These are phyloP conservation scores for Pachycephus smyrnensis DNA, from an alignment of 2,888 invertebrate genomes.

Conservation along the genomic window DNA sequence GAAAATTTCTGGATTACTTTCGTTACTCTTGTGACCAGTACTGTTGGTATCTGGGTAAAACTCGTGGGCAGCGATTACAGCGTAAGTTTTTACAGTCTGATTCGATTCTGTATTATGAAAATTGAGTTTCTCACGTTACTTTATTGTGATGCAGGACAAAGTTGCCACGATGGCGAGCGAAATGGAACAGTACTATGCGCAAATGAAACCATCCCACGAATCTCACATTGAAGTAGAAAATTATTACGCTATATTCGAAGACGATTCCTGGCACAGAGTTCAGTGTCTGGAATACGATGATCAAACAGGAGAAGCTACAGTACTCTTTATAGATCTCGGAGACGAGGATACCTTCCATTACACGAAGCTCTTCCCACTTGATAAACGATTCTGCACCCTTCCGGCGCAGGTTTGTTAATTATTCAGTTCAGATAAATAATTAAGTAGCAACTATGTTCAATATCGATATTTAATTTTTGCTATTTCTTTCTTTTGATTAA, in stretches of 20 bases:
- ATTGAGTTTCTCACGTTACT: too few species aligned
- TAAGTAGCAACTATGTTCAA: neutral
- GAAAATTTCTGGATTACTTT: constrained; percentile 73
- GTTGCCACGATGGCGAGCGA: constrained; percentile 60
- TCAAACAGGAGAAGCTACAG: constrained; percentile 35
- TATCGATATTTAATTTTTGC: neutral
- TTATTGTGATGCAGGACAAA: constrained; percentile 52
- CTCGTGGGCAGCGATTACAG: constrained; percentile 76
- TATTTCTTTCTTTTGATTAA: neutral
- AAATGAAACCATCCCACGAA: constrained; percentile 32
- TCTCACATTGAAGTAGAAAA: constrained; percentile 54
- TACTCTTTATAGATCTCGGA: constrained; percentile 81
- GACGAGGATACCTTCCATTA: constrained; percentile 73
- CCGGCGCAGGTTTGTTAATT: constrained; percentile 74
- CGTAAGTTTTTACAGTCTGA: constrained; percentile 61
- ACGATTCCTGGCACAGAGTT: constrained; percentile 67
- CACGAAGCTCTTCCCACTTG: constrained; percentile 72
- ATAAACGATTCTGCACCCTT: constrained; percentile 74
- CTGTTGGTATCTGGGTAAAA: constrained; percentile 76
- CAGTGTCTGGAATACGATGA: constrained; percentile 57
- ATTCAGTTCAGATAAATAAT: neutral
- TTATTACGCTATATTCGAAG: constrained; percentile 67
- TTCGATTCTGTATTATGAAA: too few species aligned
- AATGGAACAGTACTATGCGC: constrained; percentile 64
- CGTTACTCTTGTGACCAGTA: constrained; percentile 73